Base-by-base conservation (phyloP, 2,113 vertebrate genomes). In the Scatophagus argus region DNA sequence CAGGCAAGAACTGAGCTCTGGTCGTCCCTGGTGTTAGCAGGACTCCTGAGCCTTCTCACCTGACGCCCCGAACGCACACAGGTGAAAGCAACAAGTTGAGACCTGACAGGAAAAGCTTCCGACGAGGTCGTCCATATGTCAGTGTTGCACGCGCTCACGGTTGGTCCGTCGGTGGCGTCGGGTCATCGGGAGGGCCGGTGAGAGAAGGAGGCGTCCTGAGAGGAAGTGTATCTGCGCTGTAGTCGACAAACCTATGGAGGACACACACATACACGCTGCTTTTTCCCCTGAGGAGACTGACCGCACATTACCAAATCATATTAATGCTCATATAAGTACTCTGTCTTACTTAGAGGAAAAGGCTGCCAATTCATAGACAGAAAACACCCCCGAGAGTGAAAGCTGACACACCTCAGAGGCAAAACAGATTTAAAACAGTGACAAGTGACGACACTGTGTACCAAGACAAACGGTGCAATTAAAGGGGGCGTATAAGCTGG, bases 1-100 rank as follows among this genome's bases (percentile, higher is more conserved):
- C 77, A 25, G 36, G 44, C 52, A 88, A 83, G 90, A 99, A 97
- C 90, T 96, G 94, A 3, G 94, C 95, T 91, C 87, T 92, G 67
- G 98, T 88, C 94, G 98, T 98, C 67, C 96, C 95, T 25, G 96
- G 95, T 64, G 95, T 96, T 66, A 98, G 92, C 11, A 72, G 58
- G 59, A 89, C 61, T 16, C 56, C 85, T 3, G 76, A 43, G 92
- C n/a, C 36, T 81, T 92, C 64, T 68, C n/a, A 23, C 91, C 94
- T 76, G 87, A 44, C 25, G 23, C 65, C 11, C 29, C 8, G 32
- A 38, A 70, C 5, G 13, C 21, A 60, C 9, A 39, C 1, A 47
- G 34, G 47, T 65, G 11, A 11, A 21, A 47, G 43, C 34, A 58
- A 32, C 0, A 19, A 17, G n/a, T n/a, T n/a, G n/a, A n/a, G n/a